phyloP scores from a whole-genome alignment of 2,797 vertebrate species.

The Micrastur ruficollis region DNA sequence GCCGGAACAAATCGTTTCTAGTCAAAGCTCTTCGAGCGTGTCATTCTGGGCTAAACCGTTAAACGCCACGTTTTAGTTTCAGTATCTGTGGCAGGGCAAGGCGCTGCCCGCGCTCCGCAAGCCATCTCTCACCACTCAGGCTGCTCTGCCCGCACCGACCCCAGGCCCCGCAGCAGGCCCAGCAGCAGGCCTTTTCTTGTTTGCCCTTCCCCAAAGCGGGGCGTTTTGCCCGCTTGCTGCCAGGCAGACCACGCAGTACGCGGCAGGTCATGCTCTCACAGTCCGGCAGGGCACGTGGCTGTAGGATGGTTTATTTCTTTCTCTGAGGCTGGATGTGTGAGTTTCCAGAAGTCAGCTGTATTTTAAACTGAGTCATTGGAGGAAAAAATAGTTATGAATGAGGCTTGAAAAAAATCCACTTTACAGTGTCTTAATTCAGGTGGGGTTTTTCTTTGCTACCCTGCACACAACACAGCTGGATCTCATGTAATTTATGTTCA shows the following conservation, averaged over 20 bases:
- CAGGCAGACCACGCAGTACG: accelerated
- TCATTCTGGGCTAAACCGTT: too few relatives aligned
- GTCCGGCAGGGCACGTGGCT: accelerated
- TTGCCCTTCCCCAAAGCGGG: too few relatives aligned
- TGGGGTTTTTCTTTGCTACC: not conserved
- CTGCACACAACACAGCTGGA: not conserved
- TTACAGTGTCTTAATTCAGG: not conserved
- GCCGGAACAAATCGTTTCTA: too few relatives aligned
- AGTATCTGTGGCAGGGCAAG: too few relatives aligned
- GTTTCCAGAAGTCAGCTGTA: not conserved
- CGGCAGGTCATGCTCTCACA: accelerated
- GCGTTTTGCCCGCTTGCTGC: accelerated
- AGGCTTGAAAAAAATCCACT: too few relatives aligned
- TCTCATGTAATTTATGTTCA: not conserved
- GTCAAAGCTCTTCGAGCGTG: too few relatives aligned
- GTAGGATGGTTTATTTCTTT: not conserved
- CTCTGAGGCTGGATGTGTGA: not conserved
- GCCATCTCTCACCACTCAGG: too few relatives aligned
- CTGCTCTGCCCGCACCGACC: too few relatives aligned
- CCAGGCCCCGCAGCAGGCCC: too few relatives aligned
- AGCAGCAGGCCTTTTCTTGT: too few relatives aligned
- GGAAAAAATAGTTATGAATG: not conserved
- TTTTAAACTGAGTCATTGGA: not conserved
- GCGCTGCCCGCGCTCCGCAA: too few relatives aligned
- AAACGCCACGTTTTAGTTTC: too few relatives aligned